These are phyloP conservation scores for Ceyx erithaca DNA, from an alignment of 2,797 vertebrate genomes.

Conservation along the genomic window DNA sequence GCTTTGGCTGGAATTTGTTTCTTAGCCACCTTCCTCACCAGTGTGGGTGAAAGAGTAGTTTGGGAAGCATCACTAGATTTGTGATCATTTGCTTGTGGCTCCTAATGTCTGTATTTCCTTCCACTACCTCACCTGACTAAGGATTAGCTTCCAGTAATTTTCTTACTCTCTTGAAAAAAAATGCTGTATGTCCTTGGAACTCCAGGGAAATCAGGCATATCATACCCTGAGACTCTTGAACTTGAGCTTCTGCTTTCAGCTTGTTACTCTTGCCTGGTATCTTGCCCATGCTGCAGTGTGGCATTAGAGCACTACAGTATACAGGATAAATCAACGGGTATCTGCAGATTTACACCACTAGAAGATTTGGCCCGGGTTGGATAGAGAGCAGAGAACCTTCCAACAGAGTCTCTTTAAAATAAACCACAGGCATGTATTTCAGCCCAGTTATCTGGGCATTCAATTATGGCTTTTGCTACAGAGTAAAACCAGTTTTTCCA, in stretches of 20 bases:
- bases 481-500: slow-evolving; percentile 61
- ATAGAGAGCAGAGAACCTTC: neutral
- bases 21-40: neutral
- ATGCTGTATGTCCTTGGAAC: neutral
- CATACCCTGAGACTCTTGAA: neutral
- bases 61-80: neutral
- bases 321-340: neutral
- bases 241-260: neutral
- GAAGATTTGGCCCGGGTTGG: neutral
- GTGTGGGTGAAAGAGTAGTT: neutral
- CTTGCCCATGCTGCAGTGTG: neutral
- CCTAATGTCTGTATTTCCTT: neutral
- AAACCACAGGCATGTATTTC: slow-evolving; percentile 29
- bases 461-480: slow-evolving; percentile 31
- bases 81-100: neutral
- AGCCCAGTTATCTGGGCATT: slow-evolving; percentile 16
- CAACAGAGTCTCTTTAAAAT: neutral
- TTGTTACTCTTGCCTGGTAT: neutral
- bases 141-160: neutral
- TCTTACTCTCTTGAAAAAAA: neutral
- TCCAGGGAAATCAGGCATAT: neutral
- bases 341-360: neutral
- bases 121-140: neutral
- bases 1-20: neutral
- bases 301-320: neutral